Evolutionary conservation across 2,797 vertebrate species (phyloP).

Genomic region (Nasua narica): DNA sequence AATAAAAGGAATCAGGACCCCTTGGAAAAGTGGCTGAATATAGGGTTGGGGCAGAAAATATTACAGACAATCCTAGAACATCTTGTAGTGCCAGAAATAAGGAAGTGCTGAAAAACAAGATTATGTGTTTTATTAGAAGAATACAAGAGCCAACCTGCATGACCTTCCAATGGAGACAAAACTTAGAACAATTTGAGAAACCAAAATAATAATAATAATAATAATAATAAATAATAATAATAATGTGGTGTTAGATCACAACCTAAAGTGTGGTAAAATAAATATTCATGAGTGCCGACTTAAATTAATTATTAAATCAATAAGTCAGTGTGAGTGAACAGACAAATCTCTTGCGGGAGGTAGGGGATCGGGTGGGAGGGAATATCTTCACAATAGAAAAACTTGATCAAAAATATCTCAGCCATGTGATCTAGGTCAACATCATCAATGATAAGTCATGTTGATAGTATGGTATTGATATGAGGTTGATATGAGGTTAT

Average conservation of each 20-base stretch:
- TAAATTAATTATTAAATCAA: neutral
- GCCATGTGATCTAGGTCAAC: too few relatives aligned
- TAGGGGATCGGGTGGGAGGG: too few relatives aligned
- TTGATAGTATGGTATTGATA: too few relatives aligned
- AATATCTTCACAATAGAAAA: neutral
- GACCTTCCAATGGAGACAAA: neutral
- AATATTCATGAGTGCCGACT: neutral
- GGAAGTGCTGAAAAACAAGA: neutral
- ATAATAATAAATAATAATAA: neutral
- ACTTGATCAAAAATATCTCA: neutral
- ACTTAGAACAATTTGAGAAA: neutral
- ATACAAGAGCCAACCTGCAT: neutral
- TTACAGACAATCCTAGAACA: neutral
- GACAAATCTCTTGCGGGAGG: neutral
- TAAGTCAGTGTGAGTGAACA: neutral
- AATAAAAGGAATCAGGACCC: neutral
- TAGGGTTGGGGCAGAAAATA: neutral
- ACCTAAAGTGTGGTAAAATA: neutral
- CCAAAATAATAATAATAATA: neutral
- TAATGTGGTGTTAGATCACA: neutral
- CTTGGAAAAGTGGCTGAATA: neutral
- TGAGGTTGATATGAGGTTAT: neutral
- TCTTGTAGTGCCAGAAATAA: neutral
- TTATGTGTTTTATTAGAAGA: neutral
- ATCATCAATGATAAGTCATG: neutral